Conservation (phyloP, 1,140 invertebrate genomes). For the Carposina sasakii region DNA sequence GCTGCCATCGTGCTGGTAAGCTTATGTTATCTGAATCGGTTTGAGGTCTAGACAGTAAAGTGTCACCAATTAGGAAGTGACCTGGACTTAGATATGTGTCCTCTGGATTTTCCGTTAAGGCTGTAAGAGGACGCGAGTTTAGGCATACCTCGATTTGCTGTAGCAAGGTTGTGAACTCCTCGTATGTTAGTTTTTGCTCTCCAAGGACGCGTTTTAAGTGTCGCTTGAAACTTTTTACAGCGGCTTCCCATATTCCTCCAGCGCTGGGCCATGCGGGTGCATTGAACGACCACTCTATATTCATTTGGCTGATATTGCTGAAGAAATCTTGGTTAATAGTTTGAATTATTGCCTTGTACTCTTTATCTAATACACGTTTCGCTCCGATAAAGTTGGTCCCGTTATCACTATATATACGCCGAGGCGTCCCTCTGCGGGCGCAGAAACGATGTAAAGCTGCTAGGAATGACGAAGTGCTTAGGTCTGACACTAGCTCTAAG, state of each 20-base stretch:
- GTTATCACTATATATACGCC: slow-evolving; percentile 34
- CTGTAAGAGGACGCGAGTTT: slow-evolving; percentile 17
- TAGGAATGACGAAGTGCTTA: slow-evolving; percentile 30
- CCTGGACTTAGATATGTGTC: slow-evolving; percentile 23
- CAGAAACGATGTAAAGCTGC: slow-evolving; percentile 35
- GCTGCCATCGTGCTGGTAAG: slow-evolving; percentile 12
- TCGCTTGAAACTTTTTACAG: too few species aligned
- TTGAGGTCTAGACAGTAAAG: slow-evolving; percentile 3
- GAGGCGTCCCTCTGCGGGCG: slow-evolving; percentile 19
- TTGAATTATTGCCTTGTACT: neutral
- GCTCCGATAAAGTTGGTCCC: slow-evolving; percentile 43
- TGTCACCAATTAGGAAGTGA: slow-evolving; percentile 15
- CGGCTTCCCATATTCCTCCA: too few species aligned
- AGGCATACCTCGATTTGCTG: slow-evolving; percentile 23
- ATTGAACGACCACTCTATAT: slow-evolving; percentile 4
- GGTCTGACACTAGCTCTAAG: slow-evolving; percentile 32
- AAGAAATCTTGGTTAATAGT: neutral
- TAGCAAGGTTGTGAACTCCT: slow-evolving; percentile 25
- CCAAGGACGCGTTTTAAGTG: slow-evolving; percentile 18
- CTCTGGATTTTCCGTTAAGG: slow-evolving; percentile 16
- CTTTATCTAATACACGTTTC: neutral
- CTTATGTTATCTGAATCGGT: slow-evolving; percentile 20
- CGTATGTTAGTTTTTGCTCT: slow-evolving; percentile 17
- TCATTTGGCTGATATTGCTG: neutral
- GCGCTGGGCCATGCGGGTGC: too few species aligned